Percentiles rank a stretch among this genome's conserved stretches.
phyloP scores from a whole-genome alignment of 1,140 invertebrate genomes.

The Zaprionus taronus region DNA sequence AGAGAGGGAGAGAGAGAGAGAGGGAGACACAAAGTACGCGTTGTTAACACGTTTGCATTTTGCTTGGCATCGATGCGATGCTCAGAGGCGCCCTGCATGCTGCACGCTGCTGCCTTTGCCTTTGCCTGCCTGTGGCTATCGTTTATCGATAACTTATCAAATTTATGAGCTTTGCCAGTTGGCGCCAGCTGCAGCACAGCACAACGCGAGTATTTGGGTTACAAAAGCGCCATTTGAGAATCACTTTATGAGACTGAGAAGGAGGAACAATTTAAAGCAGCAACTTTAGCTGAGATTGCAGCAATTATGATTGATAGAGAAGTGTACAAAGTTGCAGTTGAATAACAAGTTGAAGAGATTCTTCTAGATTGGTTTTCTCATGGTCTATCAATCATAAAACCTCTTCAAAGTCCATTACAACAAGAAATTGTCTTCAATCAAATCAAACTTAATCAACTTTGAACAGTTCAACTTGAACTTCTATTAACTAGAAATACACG shows the following conservation, averaged over 20 bases:
- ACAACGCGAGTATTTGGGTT: conserved; percentile 7
- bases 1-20: conserved; percentile 14
- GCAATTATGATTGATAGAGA: conserved; percentile 25
- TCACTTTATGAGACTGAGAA: not conserved
- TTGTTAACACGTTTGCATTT: conserved; percentile 82
- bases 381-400: too few relatives aligned
- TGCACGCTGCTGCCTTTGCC: conserved; percentile 6
- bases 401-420: too few relatives aligned
- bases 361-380: too few relatives aligned
- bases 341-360: too few relatives aligned
- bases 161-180: conserved; percentile 56
- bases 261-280: conserved; percentile 1
- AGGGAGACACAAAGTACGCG: conserved; percentile 61
- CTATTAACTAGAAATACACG: not conserved
- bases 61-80: conserved; percentile 39
- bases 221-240: conserved; percentile 2
- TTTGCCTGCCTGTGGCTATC: conserved; percentile 45
- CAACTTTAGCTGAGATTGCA: not conserved
- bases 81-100: not conserved
- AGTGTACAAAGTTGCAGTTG: not conserved
- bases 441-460: not conserved
- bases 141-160: conserved; percentile 75
- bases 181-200: conserved; percentile 21
- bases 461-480: not conserved
- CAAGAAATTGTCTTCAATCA: not conserved